A percentile compares a stretch with the other conserved stretches of the same genome.
Evolutionary conservation across 1,140 invertebrate species (phyloP).

Genomic region (Frieseomelitta varia): DNA sequence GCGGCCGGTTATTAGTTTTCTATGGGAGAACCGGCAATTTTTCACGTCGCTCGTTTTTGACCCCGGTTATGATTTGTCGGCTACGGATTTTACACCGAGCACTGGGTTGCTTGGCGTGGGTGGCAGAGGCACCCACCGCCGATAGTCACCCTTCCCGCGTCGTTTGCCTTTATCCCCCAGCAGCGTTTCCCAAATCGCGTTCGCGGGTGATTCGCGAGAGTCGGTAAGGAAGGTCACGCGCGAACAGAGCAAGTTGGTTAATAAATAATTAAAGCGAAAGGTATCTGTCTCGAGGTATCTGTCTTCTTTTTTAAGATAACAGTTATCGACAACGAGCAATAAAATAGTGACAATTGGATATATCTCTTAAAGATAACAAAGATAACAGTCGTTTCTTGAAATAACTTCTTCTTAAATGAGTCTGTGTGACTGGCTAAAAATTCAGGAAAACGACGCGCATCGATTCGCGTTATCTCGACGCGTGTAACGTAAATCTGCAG

Average conservation of each 20-base stretch:
- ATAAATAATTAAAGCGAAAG: too few species aligned
- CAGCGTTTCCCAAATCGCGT: slow-evolving; percentile 12
- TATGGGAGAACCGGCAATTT: slow-evolving; percentile 66
- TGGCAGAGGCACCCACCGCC: too few species aligned
- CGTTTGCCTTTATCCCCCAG: neutral
- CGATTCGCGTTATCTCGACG: neutral
- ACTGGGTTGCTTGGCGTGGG: neutral
- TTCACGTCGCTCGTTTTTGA: slow-evolving; percentile 60
- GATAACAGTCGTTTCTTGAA: too few species aligned
- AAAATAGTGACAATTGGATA: too few species aligned
- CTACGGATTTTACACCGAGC: slow-evolving; percentile 47
- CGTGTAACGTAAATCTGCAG: neutral
- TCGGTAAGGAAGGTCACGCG: too few species aligned
- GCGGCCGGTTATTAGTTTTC: slow-evolving; percentile 72
- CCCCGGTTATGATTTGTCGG: slow-evolving; percentile 67
- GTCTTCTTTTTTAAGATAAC: too few species aligned
- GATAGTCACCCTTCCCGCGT: neutral
- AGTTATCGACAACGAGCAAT: too few species aligned
- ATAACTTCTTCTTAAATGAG: too few species aligned
- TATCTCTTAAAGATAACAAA: too few species aligned
- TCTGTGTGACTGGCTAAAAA: neutral
- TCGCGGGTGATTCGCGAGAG: too few species aligned
- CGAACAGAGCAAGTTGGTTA: too few species aligned
- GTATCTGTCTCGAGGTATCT: too few species aligned
- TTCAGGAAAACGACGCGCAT: neutral